phyloP scores from a whole-genome alignment of 2,113 vertebrate species.

The Acinonyx jubatus region DNA sequence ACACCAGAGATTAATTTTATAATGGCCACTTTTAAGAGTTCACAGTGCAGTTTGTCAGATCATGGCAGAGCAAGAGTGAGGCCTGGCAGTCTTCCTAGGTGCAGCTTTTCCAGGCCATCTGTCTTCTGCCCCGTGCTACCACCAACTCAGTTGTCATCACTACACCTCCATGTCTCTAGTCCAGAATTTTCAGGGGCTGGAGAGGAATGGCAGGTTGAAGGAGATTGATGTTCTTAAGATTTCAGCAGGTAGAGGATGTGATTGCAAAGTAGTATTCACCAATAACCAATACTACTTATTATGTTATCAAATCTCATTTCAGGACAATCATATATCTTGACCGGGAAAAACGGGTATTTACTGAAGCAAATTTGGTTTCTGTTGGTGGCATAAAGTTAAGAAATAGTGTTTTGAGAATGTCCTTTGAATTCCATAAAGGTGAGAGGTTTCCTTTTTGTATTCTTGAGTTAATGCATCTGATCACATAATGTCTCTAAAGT shows the following conservation, averaged over 20 bases:
- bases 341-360: slow-evolving; percentile 89
- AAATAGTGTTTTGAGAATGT: slow-evolving; percentile 90
- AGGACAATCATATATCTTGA: slow-evolving; percentile 93
- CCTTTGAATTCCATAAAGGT: slow-evolving; percentile 97
- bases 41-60: not conserved
- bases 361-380: slow-evolving; percentile 84
- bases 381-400: slow-evolving; percentile 82
- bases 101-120: not conserved
- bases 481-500: not conserved
- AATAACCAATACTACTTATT: not conserved
- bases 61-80: not conserved
- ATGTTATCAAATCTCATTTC: slow-evolving; percentile 42
- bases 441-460: not conserved
- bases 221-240: not conserved
- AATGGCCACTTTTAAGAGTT: not conserved
- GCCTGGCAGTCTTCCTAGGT: not conserved
- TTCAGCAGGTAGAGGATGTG: not conserved
- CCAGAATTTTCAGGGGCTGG: not conserved
- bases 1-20: not conserved
- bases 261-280: not conserved
- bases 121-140: fast-evolving
- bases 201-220: not conserved
- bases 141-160: not conserved
- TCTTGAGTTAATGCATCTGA: not conserved
- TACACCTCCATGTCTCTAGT: not conserved